Evolutionary conservation across 2,113 vertebrate genomes (phyloP).

Genomic region (Tor tambroides): DNA sequence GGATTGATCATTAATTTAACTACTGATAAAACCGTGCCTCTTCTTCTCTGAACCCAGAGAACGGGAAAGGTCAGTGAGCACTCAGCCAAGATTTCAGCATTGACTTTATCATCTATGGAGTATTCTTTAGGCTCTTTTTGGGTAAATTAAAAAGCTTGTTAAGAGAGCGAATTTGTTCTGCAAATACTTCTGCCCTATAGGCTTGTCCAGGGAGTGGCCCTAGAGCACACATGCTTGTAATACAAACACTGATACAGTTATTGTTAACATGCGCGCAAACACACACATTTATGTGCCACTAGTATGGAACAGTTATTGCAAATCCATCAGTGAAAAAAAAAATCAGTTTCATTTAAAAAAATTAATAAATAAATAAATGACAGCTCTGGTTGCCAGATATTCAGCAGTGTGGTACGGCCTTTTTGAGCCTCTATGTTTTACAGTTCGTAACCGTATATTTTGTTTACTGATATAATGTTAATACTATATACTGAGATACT

Average conservation of each 20-base stretch:
- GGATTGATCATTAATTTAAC: slow-evolving; percentile 70
- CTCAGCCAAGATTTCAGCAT: slow-evolving; percentile 28
- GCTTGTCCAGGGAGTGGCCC: slow-evolving; percentile 31
- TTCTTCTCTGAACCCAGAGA: slow-evolving; percentile 21
- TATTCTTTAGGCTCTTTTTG: slow-evolving; percentile 7
- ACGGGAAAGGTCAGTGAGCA: slow-evolving; percentile 34
- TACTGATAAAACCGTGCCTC: slow-evolving; percentile 64
- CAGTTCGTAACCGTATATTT: background rate
- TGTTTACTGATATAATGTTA: background rate
- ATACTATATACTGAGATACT: background rate
- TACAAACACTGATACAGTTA: background rate
- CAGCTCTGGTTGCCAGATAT: background rate
- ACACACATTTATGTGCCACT: background rate
- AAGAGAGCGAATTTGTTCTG: background rate
- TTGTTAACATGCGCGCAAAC: background rate
- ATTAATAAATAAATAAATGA: background rate
- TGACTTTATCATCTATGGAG: background rate
- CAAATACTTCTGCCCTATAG: slow-evolving; percentile 3
- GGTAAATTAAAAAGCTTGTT: slow-evolving; percentile 17
- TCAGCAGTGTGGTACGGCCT: background rate
- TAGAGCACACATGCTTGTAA: background rate
- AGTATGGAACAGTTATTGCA: background rate
- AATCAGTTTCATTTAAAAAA: no score
- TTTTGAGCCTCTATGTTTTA: background rate
- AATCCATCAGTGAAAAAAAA: background rate